Evolutionary conservation across 2,113 vertebrate species (phyloP).

Genomic region (Diadophis punctatus): DNA sequence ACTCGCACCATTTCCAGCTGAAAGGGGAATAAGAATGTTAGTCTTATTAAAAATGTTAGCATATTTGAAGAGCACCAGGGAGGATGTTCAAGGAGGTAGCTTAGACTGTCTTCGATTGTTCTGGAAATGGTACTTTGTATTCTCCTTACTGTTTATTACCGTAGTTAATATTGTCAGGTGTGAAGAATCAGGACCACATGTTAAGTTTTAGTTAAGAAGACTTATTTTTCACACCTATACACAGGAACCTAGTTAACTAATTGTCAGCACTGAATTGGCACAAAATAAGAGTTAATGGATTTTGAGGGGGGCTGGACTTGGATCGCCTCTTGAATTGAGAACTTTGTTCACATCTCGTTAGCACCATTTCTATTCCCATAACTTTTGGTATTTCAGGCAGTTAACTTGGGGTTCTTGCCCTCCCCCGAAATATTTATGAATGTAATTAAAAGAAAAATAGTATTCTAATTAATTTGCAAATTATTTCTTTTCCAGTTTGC

Average conservation of each 20-base stretch:
- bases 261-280: neutral
- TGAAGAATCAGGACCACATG: neutral
- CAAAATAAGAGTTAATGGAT: neutral
- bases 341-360: neutral
- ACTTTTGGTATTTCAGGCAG: neutral
- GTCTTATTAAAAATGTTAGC: neutral
- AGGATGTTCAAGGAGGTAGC: neutral
- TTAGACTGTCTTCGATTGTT: neutral
- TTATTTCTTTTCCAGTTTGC: constrained; percentile 79
- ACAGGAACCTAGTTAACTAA: neutral
- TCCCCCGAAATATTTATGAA: neutral
- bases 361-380: neutral
- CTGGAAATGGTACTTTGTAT: neutral
- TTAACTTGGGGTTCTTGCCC: neutral
- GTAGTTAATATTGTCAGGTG: neutral
- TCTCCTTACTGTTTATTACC: neutral
- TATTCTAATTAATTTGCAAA: neutral
- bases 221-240: neutral
- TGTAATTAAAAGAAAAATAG: neutral
- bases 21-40: neutral
- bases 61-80: neutral
- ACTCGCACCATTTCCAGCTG: neutral
- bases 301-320: neutral
- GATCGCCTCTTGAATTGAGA: neutral
- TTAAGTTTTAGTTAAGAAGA: neutral